Conservation (phyloP, 2,797 vertebrate genomes). For the Sebastes alutus region DNA sequence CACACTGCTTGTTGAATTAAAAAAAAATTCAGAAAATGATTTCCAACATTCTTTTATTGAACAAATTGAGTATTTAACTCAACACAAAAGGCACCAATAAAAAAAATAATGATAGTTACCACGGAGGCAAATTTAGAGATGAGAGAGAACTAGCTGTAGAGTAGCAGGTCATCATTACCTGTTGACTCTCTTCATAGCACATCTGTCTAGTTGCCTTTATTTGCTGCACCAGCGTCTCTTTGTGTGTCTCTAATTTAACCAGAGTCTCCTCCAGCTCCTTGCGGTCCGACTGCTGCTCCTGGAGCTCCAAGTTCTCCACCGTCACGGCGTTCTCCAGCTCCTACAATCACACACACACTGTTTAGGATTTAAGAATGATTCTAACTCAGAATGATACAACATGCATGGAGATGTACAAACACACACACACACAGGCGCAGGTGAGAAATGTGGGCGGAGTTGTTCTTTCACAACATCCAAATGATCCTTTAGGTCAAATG, state of each 20-base stretch:
- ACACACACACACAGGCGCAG: neutral
- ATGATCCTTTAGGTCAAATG: neutral
- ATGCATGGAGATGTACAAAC: neutral
- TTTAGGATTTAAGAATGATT: neutral
- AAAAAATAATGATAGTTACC: neutral
- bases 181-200: slow-evolving; percentile 88
- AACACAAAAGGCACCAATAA: neutral
- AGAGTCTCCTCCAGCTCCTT: slow-evolving; percentile 90
- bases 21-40: neutral
- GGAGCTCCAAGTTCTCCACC: slow-evolving; percentile 87
- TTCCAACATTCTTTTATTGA: neutral
- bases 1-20: neutral
- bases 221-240: slow-evolving; percentile 86
- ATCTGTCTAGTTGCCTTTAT: slow-evolving; percentile 87
- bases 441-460: neutral
- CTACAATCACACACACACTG: slow-evolving; percentile 64
- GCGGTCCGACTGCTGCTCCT: slow-evolving; percentile 90
- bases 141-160: too few relatives aligned
- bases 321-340: slow-evolving; percentile 91
- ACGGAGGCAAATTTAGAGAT: neutral
- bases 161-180: slow-evolving; percentile 75
- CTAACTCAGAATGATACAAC: neutral
- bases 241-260: slow-evolving; percentile 87
- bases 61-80: neutral
- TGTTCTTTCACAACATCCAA: neutral